phyloP scores from a whole-genome alignment of 2,888 invertebrate species.

The Plutella xylostella region DNA sequence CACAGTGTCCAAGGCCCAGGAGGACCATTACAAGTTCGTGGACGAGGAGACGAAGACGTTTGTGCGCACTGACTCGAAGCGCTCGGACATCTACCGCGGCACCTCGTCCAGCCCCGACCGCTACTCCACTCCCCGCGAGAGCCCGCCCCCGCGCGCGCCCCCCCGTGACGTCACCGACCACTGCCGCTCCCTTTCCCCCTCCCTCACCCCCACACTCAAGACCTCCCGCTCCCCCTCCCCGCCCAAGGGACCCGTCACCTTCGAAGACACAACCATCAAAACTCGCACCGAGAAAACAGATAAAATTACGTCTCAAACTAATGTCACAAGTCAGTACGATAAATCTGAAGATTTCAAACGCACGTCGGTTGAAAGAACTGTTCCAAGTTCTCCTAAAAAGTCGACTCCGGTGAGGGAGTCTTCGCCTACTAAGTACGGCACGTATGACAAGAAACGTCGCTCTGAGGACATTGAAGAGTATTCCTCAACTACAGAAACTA shows the following conservation, averaged over 20 bases:
- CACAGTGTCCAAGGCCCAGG: slow-evolving; percentile 23
- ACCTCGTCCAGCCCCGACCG: slow-evolving; percentile 8
- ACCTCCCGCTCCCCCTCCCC: slow-evolving; percentile 34
- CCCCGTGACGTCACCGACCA: slow-evolving; percentile 19
- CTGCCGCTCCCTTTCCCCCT: slow-evolving; percentile 13
- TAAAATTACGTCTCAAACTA: slow-evolving; percentile 6
- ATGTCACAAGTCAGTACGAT: background rate
- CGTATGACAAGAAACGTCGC: slow-evolving; percentile 26
- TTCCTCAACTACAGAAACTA: slow-evolving; percentile 20
- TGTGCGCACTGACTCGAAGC: slow-evolving; percentile 26
- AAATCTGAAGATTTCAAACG: slow-evolving; percentile 10
- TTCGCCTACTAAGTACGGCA: slow-evolving; percentile 29
- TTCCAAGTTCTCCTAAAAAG: slow-evolving; percentile 8
- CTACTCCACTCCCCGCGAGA: slow-evolving; percentile 15
- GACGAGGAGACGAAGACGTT: slow-evolving; percentile 56
- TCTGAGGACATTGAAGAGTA: slow-evolving; percentile 17
- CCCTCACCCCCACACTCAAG: slow-evolving; percentile 19
- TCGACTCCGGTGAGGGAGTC: slow-evolving; percentile 16
- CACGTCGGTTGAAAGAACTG: background rate
- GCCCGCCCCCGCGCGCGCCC: slow-evolving; percentile 25
- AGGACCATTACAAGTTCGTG: slow-evolving; percentile 48
- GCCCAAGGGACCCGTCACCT: slow-evolving; percentile 29
- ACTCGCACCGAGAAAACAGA: slow-evolving; percentile 16
- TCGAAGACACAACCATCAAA: slow-evolving; percentile 21
- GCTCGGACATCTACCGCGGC: slow-evolving; percentile 6